Evolutionary conservation across 1,140 invertebrate genomes (phyloP).

Genomic region (Euura saliciscinereae): DNA sequence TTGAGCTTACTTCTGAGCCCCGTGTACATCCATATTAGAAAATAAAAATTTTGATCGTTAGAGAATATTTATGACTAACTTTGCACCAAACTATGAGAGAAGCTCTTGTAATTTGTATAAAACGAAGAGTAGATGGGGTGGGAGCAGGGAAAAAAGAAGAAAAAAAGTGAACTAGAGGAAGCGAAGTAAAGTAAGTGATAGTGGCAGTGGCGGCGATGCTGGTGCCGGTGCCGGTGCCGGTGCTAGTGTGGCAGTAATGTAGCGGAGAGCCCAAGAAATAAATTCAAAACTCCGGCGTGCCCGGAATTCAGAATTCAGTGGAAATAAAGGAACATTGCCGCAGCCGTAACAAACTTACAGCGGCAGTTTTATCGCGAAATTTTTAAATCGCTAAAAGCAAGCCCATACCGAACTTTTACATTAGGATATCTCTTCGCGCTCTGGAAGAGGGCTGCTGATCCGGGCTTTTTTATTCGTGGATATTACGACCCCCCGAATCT

Average conservation of each 20-base stretch:
- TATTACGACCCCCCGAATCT: no score
- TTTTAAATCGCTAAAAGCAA: slow-evolving; percentile 12
- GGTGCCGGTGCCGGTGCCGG: not conserved
- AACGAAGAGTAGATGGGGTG: not conserved
- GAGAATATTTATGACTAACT: no score
- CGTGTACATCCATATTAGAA: no score
- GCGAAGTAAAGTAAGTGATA: not conserved
- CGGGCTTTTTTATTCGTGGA: no score
- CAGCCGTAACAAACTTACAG: slow-evolving; percentile 5
- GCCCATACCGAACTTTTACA: slow-evolving; percentile 9
- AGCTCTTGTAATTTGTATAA: not conserved
- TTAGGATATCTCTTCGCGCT: not conserved
- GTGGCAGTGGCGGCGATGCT: not conserved
- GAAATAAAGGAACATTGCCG: slow-evolving; percentile 24
- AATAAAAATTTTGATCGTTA: no score
- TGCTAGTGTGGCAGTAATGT: not conserved
- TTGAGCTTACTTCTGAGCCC: no score
- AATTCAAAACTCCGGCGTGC: slow-evolving; percentile 42
- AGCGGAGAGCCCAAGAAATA: slow-evolving; percentile 32
- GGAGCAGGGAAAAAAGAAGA: not conserved
- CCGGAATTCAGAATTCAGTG: slow-evolving; percentile 34
- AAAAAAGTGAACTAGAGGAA: not conserved
- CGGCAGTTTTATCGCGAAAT: slow-evolving; percentile 11
- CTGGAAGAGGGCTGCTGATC: not conserved
- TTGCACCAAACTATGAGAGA: not conserved